Base-by-base conservation (phyloP, 1,140 invertebrate genomes). In the Araneus ventricosus region DNA sequence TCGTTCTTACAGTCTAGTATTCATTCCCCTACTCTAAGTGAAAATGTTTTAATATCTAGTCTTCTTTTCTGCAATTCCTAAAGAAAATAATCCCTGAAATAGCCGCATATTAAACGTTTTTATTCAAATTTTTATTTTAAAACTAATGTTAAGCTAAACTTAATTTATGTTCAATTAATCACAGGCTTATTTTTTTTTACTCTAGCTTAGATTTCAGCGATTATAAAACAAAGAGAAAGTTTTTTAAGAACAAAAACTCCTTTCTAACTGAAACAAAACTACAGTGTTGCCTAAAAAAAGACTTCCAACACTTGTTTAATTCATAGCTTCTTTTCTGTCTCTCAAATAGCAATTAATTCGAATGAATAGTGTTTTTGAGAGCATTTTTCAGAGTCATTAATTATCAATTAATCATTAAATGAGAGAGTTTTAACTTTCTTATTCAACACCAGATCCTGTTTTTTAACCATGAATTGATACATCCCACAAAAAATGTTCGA, bases 361-460 rank as follows among this genome's bases (percentile, higher is more conserved):
- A 82, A 41, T 45, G 37, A 82, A 82, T 82, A 10, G 37, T 10
- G 80, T 27, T 86, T 86, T 86, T 86, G n/a, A 63, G 45, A n/a
- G 30, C 84, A 86, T 61, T 86, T 86, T 37, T 34, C 45, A 37
- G n/a, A 86, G 45, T 86, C 84, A 86, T 86, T 86, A 86, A 86
- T 86, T 59, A 59, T 39, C 30, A 61, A 86, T 86, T 86, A 86
- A 86, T 86, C 84, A 63, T 61, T 86, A 61, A 59, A 14, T 22
- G 84, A 82, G 24, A 14, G 30, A 17, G 30, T 4, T 20, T 52
- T 20, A 75, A 75, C 20, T 30, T 34, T 75, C 20, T 75, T 37
- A 75, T 75, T 75, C 70, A 22, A 75, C 10, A 75, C 17, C 70
- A 75, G 70, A 37, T 20, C 34, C 30, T 34, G 6, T 24, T 75